Evolutionary conservation across 2,113 vertebrate species (phyloP).

Genomic region (Dasypus novemcinctus): DNA sequence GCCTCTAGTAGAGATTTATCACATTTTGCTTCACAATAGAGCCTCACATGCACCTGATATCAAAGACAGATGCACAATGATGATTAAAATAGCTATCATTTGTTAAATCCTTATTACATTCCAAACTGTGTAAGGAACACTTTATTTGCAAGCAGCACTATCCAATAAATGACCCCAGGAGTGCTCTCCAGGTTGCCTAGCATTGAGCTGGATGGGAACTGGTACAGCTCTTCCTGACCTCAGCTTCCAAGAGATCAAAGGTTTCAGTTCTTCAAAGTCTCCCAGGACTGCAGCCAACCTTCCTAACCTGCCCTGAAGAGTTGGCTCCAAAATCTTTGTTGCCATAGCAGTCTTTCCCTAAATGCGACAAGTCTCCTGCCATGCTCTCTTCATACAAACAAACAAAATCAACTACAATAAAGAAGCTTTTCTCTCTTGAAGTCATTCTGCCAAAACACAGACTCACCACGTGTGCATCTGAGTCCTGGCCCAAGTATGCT

Average conservation of each 20-base stretch:
- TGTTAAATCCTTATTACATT: neutral
- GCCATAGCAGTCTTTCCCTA: neutral
- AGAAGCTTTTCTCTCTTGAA: neutral
- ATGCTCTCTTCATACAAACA: neutral
- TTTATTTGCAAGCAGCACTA: neutral
- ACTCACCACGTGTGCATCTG: neutral
- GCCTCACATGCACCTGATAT: neutral
- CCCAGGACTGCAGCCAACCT: neutral
- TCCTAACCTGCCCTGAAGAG: neutral
- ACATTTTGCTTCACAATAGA: neutral
- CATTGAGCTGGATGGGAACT: neutral
- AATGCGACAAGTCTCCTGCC: neutral
- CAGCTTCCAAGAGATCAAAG: neutral
- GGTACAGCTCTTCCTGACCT: neutral
- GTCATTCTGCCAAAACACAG: neutral
- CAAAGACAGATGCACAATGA: neutral
- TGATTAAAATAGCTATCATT: neutral
- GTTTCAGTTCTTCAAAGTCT: neutral
- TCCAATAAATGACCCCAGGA: neutral
- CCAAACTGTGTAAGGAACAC: fast-evolving
- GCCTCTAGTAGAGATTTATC: neutral
- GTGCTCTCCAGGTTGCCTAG: neutral
- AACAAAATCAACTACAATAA: neutral
- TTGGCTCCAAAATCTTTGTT: neutral
- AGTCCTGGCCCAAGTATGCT: no score